phyloP scores from a whole-genome alignment of 1,140 invertebrate species.

The Euwallacea fornicatus region DNA sequence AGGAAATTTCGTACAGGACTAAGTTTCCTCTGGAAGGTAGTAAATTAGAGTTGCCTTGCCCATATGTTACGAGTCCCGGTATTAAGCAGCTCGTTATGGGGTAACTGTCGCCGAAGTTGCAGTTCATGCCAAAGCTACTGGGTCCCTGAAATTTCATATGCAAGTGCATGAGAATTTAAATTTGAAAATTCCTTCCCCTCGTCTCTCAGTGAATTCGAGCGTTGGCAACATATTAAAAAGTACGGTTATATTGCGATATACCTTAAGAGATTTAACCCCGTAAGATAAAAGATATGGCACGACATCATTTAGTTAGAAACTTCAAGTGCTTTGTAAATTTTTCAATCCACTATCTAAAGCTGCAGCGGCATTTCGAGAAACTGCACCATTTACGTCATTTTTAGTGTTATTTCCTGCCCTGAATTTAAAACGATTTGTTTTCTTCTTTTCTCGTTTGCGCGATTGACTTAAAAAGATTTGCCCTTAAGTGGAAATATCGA shows the following conservation, averaged over 20 bases:
- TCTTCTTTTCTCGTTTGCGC: conserved; percentile 8
- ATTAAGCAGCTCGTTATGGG: conserved; percentile 1
- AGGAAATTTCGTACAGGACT: background rate
- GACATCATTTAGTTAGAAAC: conserved; percentile 24
- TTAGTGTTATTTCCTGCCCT: conserved; percentile 26
- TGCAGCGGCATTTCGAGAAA: conserved; percentile 12
- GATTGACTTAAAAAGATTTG: conserved; percentile 13
- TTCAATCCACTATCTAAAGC: conserved; percentile 20
- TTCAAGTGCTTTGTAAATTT: conserved; percentile 26
- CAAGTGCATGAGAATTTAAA: background rate
- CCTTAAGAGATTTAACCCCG: conserved; percentile 3
- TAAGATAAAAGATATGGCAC: conserved; percentile 18
- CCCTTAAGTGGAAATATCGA: conserved; percentile 12
- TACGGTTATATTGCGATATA: background rate
- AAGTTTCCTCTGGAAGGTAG: background rate
- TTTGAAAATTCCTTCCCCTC: background rate
- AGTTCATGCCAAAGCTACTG: background rate
- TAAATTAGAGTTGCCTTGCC: background rate
- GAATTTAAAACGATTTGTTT: conserved; percentile 14
- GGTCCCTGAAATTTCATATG: background rate
- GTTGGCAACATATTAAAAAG: background rate
- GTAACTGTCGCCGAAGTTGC: background rate
- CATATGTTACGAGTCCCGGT: background rate
- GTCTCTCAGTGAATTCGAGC: background rate
- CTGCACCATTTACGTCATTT: conserved; percentile 26